Percentiles rank a stretch among this genome's conserved stretches.
Conservation (phyloP, 2,888 invertebrate genomes). For the Oligia fasciuncula region DNA sequence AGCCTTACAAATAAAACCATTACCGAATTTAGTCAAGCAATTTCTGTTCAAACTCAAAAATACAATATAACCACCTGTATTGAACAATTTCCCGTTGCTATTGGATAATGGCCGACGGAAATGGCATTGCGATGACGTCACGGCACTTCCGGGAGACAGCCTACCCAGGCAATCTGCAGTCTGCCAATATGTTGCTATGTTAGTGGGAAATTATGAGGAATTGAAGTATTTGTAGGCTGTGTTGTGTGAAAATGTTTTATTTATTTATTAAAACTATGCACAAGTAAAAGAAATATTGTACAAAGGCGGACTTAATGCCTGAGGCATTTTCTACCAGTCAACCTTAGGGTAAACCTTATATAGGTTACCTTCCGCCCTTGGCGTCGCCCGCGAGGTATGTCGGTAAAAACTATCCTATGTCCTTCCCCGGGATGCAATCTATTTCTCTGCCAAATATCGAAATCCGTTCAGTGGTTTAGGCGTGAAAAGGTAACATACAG, state of each 20-base stretch:
- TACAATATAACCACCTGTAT: conserved; percentile 58
- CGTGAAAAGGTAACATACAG: too few species aligned
- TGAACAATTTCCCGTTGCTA: conserved; percentile 76
- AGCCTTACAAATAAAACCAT: background rate
- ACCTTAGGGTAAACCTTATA: background rate
- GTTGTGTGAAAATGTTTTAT: background rate
- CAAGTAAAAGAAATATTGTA: too few species aligned
- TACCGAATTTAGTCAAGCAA: conserved; percentile 6
- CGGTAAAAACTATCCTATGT: too few species aligned
- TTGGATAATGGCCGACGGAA: conserved; percentile 83
- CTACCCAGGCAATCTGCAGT: conserved; percentile 52
- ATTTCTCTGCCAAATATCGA: too few species aligned
- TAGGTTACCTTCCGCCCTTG: background rate
- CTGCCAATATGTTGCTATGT: conserved; percentile 34
- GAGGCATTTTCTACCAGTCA: too few species aligned
- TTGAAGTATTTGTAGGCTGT: background rate
- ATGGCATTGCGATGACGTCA: conserved; percentile 83
- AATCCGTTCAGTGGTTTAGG: too few species aligned
- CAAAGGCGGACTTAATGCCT: too few species aligned
- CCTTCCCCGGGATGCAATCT: too few species aligned
- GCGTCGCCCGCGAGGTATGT: too few species aligned
- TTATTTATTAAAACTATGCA: too few species aligned
- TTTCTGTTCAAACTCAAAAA: conserved; percentile 23
- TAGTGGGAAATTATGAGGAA: conserved; percentile 13
- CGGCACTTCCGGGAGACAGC: conserved; percentile 66